Evolutionary conservation across 2,888 invertebrate genomes (phyloP), one percentile per base, ranked within the genome.

Genomic region (Cryptocheilus praepositus): DNA sequence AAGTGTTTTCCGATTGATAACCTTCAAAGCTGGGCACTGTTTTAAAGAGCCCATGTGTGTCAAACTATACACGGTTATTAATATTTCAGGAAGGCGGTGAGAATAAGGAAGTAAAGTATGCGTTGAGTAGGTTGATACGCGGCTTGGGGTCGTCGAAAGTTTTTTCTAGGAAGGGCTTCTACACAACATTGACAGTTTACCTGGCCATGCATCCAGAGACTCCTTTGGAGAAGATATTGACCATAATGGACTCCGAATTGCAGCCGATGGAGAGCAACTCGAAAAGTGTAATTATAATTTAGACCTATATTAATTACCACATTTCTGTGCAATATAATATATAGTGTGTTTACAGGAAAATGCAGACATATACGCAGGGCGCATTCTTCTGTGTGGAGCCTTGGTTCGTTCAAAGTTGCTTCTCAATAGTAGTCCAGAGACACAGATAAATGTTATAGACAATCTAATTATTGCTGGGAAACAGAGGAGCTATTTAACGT

Each of bases 61-160:
- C 36, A 45, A 55, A 57, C 36, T 43, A 21, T 13, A 11, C 36
- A 36, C 8, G 7, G 44, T 44, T 43, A 8, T 16, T 66, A 18
- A 46, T 3, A 5, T 44, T 67, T 28, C 36, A 78, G 78, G 59
- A 72, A 13, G 11, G 62, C 7, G 46, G 52, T 57, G 65, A 68
- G 5, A 70, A 56, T 19, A 90, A 91, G 84, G 94, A 95, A 84
- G 75, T 93, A 13, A 89, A 91, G 55, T 95, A 95, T 89, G 91
- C 92, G 0, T 83, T 95, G 44, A 92, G 91, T 72, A 91, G 95
- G 77, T 88, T 95, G 57, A 90, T 95, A 2, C 90, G 94, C 76
- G 95, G 95, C 70, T 89, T 95, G 70, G 94, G 94, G 43, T 93
- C 95, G 0, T 92, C 93, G 19, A 90, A 92, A 46, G 90, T 91